Base-by-base conservation (phyloP, 2,113 vertebrate species). In the Ophthalmolycus amberensis region DNA sequence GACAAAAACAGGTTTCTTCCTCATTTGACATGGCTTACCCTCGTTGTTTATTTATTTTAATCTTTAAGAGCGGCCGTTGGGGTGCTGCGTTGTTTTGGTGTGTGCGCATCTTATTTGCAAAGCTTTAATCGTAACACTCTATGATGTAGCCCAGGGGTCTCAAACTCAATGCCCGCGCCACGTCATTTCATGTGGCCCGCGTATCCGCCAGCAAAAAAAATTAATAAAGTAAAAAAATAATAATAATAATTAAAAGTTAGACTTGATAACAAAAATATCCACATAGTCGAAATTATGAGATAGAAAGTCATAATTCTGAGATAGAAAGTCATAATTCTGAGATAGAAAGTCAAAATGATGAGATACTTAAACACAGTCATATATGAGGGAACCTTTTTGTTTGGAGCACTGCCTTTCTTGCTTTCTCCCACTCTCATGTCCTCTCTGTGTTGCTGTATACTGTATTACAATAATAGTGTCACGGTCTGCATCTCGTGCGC, bases 341-440 rank as follows among this genome's bases (percentile, higher is more conserved):
- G 25, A 25, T 25, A 25, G 25, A 25, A 25, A 25, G 25, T 25
- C 25, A 1, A 25, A 25, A 1, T 25, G 1, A 25, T 25, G 25
- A 25, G 25, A 25, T 25, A 25, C 25, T 25, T 25, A 25, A 25
- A 25, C 25, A 25, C 25, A 25, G 25, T 25, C 25, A 25, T 25
- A 25, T 25, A 25, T 25, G 14, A 40, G 25, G 40, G 34, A 44
- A 12, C 42, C 5, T 12, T 16, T 66, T 5, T 73, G 34, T 77
- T 46, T 37, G 46, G 44, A 68, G 70, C 75, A 32, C 77, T 79
- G 67, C 74, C 77, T 81, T 16, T 37, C 44, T 48, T 15, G 1
- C 18, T 44, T 1, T 15, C 56, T 15, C 44, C 15, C 60, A n/a
- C 77, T 44, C 40, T 34, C 20, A 9, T 2, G 52, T 72, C 37